These are phyloP conservation scores for Chaetodon auriga DNA, from an alignment of 2,113 vertebrate species.

Conservation along the genomic window DNA sequence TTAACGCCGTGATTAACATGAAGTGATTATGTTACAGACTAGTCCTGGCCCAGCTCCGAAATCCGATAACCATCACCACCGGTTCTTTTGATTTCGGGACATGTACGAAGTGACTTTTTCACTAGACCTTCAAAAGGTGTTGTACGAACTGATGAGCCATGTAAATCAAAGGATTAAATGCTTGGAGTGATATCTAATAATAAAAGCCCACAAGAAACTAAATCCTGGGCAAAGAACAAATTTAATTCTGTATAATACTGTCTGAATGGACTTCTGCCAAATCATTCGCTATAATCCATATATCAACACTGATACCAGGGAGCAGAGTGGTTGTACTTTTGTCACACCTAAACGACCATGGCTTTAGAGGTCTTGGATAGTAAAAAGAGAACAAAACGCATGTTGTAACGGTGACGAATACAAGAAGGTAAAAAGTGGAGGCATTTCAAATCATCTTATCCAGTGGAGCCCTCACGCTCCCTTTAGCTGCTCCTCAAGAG, in stretches of 20 bases:
- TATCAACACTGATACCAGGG: slow-evolving; percentile 76
- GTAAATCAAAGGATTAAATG: slow-evolving; percentile 76
- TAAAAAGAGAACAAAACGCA: slow-evolving; percentile 26
- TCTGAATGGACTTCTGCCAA: slow-evolving; percentile 74
- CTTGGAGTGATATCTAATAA: slow-evolving; percentile 75
- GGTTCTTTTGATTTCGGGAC: background rate
- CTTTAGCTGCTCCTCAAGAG: slow-evolving; percentile 20
- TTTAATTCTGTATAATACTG: slow-evolving; percentile 78
- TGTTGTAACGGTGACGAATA: slow-evolving; percentile 14
- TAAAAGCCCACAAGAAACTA: slow-evolving; percentile 68
- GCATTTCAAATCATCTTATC: slow-evolving; percentile 44
- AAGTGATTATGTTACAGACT: background rate
- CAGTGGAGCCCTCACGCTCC: slow-evolving; percentile 24
- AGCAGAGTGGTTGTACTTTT: slow-evolving; percentile 64
- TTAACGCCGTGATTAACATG: background rate
- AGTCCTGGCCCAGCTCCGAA: background rate
- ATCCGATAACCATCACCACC: background rate
- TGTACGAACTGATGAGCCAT: slow-evolving; percentile 51
- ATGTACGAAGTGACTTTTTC: slow-evolving; percentile 36
- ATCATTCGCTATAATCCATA: slow-evolving; percentile 78
- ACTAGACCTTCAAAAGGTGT: slow-evolving; percentile 41
- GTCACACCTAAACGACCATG: slow-evolving; percentile 48
- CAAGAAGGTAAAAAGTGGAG: slow-evolving; percentile 29
- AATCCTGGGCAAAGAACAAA: slow-evolving; percentile 80
- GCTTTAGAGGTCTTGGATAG: slow-evolving; percentile 48